Percentiles rank a stretch among this genome's conserved stretches.
phyloP scores from a whole-genome alignment of 64 coral and sea anemone species.

The Anthopleura sola region DNA sequence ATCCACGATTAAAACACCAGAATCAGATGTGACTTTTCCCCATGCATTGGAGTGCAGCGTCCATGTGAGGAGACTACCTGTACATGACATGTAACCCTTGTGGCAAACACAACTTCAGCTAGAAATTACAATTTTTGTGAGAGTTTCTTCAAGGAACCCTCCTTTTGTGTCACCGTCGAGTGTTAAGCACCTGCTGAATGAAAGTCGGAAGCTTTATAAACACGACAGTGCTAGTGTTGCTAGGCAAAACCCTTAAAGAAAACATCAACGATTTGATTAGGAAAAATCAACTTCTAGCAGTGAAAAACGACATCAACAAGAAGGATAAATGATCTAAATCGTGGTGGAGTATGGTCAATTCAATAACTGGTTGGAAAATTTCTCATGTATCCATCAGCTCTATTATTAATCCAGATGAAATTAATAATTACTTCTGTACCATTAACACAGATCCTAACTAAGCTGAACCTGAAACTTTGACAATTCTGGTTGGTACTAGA shows the following conservation, averaged over 20 bases:
- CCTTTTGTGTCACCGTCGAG: constrained; percentile 42
- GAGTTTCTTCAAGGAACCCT: constrained; percentile 39
- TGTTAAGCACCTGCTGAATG: constrained; percentile 51
- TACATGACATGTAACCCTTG: too few species aligned
- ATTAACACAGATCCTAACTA: constrained; percentile 56
- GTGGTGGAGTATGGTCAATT: constrained; percentile 43
- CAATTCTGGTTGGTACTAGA: constrained; percentile 42
- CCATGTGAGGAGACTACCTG: too few species aligned
- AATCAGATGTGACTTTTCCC: too few species aligned
- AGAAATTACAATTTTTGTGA: constrained; percentile 25
- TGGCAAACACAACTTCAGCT: too few species aligned
- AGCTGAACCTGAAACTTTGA: constrained; percentile 24
- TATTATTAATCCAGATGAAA: constrained; percentile 37
- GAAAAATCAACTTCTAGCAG: constrained; percentile 46
- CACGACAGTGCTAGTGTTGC: neutral
- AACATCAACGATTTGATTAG: constrained; percentile 44
- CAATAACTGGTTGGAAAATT: constrained; percentile 41
- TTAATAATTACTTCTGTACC: constrained; percentile 39
- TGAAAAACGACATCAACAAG: constrained; percentile 36
- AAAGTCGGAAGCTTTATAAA: constrained; percentile 17
- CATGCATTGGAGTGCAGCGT: too few species aligned
- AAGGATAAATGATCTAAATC: constrained; percentile 14
- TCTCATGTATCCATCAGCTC: constrained; percentile 18
- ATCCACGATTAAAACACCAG: too few species aligned
- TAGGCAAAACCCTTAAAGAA: neutral